Evolutionary conservation across 2,113 vertebrate species (phyloP).

Genomic region (Myotis davidii): DNA sequence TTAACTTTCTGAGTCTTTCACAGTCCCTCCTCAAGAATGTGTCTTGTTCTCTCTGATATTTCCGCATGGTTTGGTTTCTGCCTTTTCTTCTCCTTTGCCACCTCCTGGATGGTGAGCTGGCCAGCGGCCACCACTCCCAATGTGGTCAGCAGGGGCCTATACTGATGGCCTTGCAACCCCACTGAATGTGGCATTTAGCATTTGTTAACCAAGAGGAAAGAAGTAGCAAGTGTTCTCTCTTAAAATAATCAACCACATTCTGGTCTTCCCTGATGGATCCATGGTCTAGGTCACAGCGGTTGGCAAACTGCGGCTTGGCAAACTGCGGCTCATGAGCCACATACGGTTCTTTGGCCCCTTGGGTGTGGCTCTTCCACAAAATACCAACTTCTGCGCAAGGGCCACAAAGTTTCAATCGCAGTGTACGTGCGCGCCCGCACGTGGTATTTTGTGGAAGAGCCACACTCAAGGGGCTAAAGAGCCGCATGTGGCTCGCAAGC

Average conservation of each 20-base stretch:
- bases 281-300: not conserved
- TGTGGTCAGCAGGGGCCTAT: not conserved
- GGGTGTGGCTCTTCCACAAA: too few relatives aligned
- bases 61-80: not conserved
- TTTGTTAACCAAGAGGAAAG: slow-evolving; percentile 42
- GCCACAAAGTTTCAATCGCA: too few relatives aligned
- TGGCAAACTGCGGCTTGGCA: too few relatives aligned
- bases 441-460: too few relatives aligned
- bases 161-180: not conserved
- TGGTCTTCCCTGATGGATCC: slow-evolving; percentile 49
- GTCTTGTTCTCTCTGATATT: not conserved
- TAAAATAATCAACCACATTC: slow-evolving; percentile 25
- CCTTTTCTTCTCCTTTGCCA: not conserved
- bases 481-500: too few relatives aligned
- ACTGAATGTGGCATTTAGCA: not conserved
- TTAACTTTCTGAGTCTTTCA: not conserved
- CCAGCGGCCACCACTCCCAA: rapidly evolving
- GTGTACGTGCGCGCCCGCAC: too few relatives aligned
- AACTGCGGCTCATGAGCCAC: too few relatives aligned
- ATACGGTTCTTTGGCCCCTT: too few relatives aligned
- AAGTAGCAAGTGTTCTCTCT: not conserved
- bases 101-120: not conserved
- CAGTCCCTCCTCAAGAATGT: not conserved
- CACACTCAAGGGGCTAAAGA: too few relatives aligned
- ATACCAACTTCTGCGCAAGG: too few relatives aligned